These are phyloP conservation scores for Artemia sp. DNA, from an alignment of 2,888 invertebrate species.

Conservation along the genomic window DNA sequence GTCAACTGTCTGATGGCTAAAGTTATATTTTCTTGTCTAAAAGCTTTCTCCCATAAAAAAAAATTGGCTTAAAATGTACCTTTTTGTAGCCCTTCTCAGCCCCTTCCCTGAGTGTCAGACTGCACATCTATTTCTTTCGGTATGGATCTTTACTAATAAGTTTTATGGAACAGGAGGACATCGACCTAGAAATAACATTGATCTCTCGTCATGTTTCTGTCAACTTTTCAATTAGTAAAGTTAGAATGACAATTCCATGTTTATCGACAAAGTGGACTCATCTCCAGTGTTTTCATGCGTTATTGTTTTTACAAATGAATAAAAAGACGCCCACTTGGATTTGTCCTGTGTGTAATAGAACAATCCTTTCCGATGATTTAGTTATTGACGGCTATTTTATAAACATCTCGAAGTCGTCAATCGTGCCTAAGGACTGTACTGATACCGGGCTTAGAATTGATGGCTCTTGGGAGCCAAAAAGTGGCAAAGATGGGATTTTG, in stretches of 20 bases:
- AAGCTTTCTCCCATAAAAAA: too few species aligned
- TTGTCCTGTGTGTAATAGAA: slow-evolving; percentile 91
- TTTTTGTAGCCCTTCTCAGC: too few species aligned
- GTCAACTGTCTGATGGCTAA: too few species aligned
- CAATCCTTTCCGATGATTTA: slow-evolving; percentile 72
- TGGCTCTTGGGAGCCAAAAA: slow-evolving; percentile 6
- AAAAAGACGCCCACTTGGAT: slow-evolving; percentile 95
- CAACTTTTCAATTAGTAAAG: slow-evolving; percentile 82
- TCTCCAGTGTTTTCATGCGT: slow-evolving; percentile 94
- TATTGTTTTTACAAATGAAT: slow-evolving; percentile 89
- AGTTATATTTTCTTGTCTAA: too few species aligned
- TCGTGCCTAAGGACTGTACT: neutral
- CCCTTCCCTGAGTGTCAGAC: too few species aligned
- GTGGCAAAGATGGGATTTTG: too few species aligned
- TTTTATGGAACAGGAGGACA: slow-evolving; percentile 44
- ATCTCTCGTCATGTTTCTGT: slow-evolving; percentile 82
- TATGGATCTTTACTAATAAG: too few species aligned
- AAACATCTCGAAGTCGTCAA: neutral
- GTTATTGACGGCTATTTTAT: slow-evolving; percentile 54
- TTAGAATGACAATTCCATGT: slow-evolving; percentile 68
- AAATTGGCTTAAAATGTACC: too few species aligned
- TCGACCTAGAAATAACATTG: slow-evolving; percentile 87
- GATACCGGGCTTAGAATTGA: neutral
- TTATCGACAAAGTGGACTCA: slow-evolving; percentile 80
- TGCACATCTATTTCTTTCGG: too few species aligned